These are phyloP conservation scores for Pristionchus arcanus DNA, from an alignment of 2,888 invertebrate genomes.

Conservation along the genomic window DNA sequence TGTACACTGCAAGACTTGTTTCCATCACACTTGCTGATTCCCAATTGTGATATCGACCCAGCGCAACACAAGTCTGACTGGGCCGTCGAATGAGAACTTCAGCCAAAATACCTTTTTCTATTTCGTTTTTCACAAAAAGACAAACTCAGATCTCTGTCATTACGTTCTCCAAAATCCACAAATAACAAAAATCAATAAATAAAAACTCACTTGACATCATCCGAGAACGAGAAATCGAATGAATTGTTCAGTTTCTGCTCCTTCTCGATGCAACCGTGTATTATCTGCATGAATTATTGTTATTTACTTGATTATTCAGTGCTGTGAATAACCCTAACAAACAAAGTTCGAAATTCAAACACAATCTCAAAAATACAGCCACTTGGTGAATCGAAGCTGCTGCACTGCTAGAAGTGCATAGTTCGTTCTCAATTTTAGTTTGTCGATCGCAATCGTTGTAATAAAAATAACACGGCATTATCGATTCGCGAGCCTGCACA, in stretches of 20 bases:
- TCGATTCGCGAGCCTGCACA: neutral
- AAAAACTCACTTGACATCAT: constrained; percentile 20
- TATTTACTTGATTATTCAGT: neutral
- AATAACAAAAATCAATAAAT: neutral
- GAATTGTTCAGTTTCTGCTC: neutral
- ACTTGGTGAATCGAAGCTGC: too few species aligned
- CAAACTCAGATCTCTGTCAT: too few species aligned
- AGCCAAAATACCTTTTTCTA: too few species aligned
- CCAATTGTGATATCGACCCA: too few species aligned
- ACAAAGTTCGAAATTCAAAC: too few species aligned
- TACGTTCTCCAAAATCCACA: too few species aligned
- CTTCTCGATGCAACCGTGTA: constrained; percentile 23
- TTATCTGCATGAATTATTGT: neutral
- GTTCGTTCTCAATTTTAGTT: neutral
- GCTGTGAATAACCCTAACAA: too few species aligned
- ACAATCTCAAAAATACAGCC: too few species aligned
- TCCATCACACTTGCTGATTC: neutral
- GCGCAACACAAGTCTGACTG: too few species aligned
- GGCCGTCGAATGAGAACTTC: too few species aligned
- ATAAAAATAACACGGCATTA: neutral
- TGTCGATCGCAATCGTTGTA: neutral
- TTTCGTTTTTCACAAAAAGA: too few species aligned
- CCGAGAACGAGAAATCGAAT: constrained; percentile 24
- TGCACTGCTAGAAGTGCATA: too few species aligned
- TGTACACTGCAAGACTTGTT: neutral